These are phyloP conservation scores for Himalopsyche phryganea DNA, from an alignment of 1,140 invertebrate genomes.

Conservation along the genomic window DNA sequence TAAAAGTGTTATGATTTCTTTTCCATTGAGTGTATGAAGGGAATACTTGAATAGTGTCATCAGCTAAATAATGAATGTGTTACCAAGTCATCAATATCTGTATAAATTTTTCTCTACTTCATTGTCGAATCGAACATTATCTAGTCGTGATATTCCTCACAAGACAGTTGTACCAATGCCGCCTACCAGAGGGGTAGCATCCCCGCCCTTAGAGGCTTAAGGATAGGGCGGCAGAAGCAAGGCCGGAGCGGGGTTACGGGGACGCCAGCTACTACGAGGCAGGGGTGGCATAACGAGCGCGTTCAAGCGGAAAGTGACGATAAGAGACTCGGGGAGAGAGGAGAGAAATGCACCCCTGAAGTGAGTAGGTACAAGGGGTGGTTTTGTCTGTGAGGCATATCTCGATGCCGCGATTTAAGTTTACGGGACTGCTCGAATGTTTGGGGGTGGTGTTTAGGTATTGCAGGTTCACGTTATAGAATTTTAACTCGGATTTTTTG, in stretches of 20 bases:
- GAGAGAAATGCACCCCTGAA: constrained; percentile 30
- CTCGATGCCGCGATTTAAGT: constrained; percentile 1
- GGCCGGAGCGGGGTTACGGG: constrained; percentile 24
- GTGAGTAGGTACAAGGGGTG: neutral
- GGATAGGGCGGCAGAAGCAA: constrained; percentile 20
- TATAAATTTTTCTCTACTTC: too few species aligned
- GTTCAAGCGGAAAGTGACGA: constrained; percentile 53
- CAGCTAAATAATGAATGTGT: too few species aligned
- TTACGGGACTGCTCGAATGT: neutral
- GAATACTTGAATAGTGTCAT: too few species aligned
- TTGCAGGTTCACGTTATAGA: constrained; percentile 6
- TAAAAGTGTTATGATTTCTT: too few species aligned
- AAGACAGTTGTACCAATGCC: too few species aligned
- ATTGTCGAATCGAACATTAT: too few species aligned
- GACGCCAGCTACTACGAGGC: constrained; percentile 22
- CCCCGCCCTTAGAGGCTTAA: too few species aligned
- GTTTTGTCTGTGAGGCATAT: neutral
- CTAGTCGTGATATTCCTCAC: too few species aligned
- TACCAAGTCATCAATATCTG: too few species aligned
- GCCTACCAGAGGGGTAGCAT: too few species aligned
- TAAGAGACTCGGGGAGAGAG: constrained; percentile 50
- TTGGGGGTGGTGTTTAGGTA: constrained; percentile 12
- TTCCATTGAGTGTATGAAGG: too few species aligned
- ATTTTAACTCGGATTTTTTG: too few species aligned
- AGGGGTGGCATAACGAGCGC: constrained; percentile 40